Evolutionary conservation across 2,797 vertebrate species (phyloP), one percentile per base, ranked within the genome.

Genomic region (Triplophysa bombifrons): DNA sequence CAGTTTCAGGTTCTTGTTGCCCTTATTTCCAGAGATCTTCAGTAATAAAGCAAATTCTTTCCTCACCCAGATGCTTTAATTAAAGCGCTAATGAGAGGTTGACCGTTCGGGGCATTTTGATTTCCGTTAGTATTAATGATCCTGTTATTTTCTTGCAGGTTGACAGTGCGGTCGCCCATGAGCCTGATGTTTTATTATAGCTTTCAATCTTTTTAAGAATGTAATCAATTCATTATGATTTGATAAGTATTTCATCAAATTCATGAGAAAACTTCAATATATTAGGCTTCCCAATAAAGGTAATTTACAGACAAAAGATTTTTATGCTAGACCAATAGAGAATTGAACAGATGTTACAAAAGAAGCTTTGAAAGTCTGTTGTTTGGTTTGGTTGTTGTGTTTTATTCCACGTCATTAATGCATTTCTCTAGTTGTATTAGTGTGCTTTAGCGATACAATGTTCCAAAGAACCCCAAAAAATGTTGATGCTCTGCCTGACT

Each of bases 61-160:
- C 27, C 22, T 67, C 90, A 90, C 90, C 88, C 91, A 91, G 89
- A 92, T 92, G 90, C 89, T 93, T 92, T 94, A 91, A 93, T 94
- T 93, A 93, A 91, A 92, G 89, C 88, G 87, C 88, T 93, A 93
- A 94, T 89, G 91, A 92, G 91, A 87, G 88, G 89, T 92, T 92
- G 91, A 92, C 91, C 88, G 90, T 91, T 90, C 86, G 89, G 92
- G 90, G 92, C 92, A 91, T 92, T 90, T 90, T 78, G 89, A 92
- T 92, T 90, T 93, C 91, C 90, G 91, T 92, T 93, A 91, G 91
- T 94, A 91, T 93, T 93, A 92, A 93, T 92, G 90, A 90, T 89
- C 89, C 92, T 71, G 90, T 87, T 92, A 92, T 91, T 65, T 22
- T 60, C 22, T 61, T 30, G 13, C n/a, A 48, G 12, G 9, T 27